These are phyloP conservation scores for Lytechinus variegatus DNA, from an alignment of 35 echinoderm and acorn worm species.

Conservation along the genomic window DNA sequence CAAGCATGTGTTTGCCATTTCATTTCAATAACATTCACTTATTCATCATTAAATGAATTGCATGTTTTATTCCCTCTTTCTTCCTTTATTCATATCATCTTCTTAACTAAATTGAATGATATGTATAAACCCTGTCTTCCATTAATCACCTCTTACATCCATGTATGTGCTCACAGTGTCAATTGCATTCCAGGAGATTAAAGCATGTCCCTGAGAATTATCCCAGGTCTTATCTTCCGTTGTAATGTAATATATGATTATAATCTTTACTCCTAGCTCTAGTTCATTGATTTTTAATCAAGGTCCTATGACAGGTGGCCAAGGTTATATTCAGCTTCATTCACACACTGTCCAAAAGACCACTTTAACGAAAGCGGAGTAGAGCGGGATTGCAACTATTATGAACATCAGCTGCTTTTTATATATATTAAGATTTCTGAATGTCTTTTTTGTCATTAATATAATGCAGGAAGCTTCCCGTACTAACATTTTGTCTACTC, in stretches of 20 bases:
- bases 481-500: neutral
- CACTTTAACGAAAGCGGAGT: neutral
- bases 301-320: neutral
- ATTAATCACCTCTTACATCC: neutral
- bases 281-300: conserved; percentile 14
- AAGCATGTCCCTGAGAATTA: neutral
- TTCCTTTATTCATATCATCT: neutral
- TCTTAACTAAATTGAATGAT: neutral
- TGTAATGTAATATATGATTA: neutral
- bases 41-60: neutral
- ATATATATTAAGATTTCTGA: neutral
- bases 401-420: neutral
- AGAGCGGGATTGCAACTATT: neutral
- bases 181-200: neutral
- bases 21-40: too few relatives aligned
- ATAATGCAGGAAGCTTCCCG: neutral
- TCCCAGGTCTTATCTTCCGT: neutral
- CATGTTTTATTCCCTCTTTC: neutral
- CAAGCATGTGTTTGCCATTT: neutral
- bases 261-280: neutral
- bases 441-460: neutral
- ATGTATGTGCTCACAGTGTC: neutral
- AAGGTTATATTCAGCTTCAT: neutral
- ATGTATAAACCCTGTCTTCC: neutral
- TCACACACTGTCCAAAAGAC: neutral